Conservation (phyloP, 2,797 vertebrate genomes). For the Selene dorsalis region DNA sequence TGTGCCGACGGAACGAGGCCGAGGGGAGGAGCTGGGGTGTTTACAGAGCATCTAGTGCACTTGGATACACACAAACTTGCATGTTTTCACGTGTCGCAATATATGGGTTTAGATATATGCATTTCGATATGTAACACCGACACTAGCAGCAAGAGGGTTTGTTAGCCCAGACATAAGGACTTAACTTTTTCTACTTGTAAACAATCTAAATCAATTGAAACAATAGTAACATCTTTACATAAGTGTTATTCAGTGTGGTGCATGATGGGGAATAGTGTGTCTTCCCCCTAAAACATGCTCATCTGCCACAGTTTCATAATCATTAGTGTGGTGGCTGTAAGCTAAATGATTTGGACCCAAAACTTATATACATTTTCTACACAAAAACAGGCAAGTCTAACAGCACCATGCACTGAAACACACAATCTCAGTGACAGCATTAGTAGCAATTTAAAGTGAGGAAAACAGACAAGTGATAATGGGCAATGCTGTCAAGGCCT, state of each 20-base stretch:
- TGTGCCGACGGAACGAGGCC: slow-evolving; percentile 69
- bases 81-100: slow-evolving; percentile 29
- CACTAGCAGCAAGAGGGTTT: not conserved
- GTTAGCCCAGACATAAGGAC: not conserved
- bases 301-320: not conserved
- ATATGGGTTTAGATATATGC: slow-evolving; percentile 15
- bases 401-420: slow-evolving; percentile 31
- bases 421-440: slow-evolving; percentile 38
- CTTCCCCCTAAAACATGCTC: not conserved
- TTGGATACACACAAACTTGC: slow-evolving; percentile 47
- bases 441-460: slow-evolving; percentile 49
- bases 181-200: not conserved
- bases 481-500: slow-evolving; percentile 64
- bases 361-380: not conserved
- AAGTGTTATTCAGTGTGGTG: not conserved
- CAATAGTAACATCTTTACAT: not conserved
- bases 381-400: slow-evolving; percentile 24
- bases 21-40: slow-evolving; percentile 71
- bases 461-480: slow-evolving; percentile 55
- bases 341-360: slow-evolving; percentile 3
- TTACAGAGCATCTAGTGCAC: slow-evolving; percentile 61
- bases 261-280: not conserved
- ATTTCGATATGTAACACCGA: not conserved
- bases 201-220: not conserved
- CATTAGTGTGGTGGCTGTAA: not conserved